These are phyloP conservation scores for Machimus atricapillus DNA, from an alignment of 2,888 invertebrate species.

Conservation along the genomic window DNA sequence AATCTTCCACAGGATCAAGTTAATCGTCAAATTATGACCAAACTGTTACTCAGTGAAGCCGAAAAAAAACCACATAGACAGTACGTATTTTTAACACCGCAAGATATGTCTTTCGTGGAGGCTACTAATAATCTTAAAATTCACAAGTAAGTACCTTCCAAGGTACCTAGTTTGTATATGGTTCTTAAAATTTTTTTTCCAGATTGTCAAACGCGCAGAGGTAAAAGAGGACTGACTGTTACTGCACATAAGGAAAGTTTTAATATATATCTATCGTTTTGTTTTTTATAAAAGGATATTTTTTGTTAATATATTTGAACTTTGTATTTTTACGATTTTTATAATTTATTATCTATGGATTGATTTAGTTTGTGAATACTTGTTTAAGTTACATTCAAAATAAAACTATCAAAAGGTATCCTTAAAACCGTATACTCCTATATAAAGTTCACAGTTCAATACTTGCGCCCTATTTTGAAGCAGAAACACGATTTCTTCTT, in stretches of 20 bases:
- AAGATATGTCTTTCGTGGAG: conserved; percentile 71
- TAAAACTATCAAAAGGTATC: too few relatives aligned
- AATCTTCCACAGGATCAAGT: conserved; percentile 73
- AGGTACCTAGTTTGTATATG: background rate
- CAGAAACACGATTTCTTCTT: too few relatives aligned
- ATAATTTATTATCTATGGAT: background rate
- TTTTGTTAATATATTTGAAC: background rate
- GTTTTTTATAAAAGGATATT: background rate
- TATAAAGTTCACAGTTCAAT: too few relatives aligned
- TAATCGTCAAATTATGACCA: conserved; percentile 80
- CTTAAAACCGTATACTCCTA: too few relatives aligned
- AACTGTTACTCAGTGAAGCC: conserved; percentile 79
- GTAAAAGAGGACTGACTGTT: background rate
- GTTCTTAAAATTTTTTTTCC: background rate
- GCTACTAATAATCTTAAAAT: conserved; percentile 66
- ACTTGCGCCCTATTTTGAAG: too few relatives aligned
- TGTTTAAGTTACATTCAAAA: too few relatives aligned
- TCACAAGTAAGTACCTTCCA: conserved; percentile 64
- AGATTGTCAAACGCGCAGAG: background rate
- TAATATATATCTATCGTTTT: background rate
- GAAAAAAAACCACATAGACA: conserved; percentile 72
- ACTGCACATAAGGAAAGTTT: background rate
- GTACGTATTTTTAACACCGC: conserved; percentile 90
- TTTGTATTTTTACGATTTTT: background rate
- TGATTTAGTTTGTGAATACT: too few relatives aligned